These are phyloP conservation scores for Portunus trituberculatus DNA, from an alignment of 1,140 invertebrate genomes.

Conservation along the genomic window DNA sequence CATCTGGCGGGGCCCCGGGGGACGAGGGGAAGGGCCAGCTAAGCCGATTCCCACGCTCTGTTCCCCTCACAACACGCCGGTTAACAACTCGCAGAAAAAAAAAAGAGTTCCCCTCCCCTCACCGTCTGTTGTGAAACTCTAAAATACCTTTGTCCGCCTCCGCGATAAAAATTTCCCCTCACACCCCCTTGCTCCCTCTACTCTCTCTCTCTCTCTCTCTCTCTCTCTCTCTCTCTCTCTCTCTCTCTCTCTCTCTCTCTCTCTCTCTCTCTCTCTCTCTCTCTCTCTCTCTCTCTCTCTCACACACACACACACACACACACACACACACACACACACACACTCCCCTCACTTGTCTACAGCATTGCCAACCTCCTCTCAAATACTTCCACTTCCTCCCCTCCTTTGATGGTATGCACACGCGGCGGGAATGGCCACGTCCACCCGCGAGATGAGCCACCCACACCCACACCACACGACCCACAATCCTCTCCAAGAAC, in stretches of 20 bases:
- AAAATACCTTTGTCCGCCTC: slow-evolving; percentile 61
- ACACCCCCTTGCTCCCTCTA: background rate
- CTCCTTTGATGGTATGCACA: slow-evolving; percentile 62
- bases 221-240: slow-evolving; percentile 40
- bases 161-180: slow-evolving; percentile 51
- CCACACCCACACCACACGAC: background rate
- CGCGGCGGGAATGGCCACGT: background rate
- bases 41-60: slow-evolving; percentile 67
- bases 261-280: slow-evolving; percentile 26
- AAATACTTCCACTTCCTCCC: slow-evolving; percentile 67
- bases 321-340: slow-evolving; percentile 51
- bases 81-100: slow-evolving; percentile 53
- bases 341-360: slow-evolving; percentile 36
- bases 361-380: slow-evolving; percentile 4
- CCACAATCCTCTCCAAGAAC: background rate
- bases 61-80: slow-evolving; percentile 55
- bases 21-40: slow-evolving; percentile 65
- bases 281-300: slow-evolving; percentile 5
- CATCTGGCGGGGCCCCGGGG: slow-evolving; percentile 60
- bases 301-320: slow-evolving; percentile 27
- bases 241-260: slow-evolving; percentile 25
- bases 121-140: slow-evolving; percentile 56
- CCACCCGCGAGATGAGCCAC: background rate
- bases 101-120: slow-evolving; percentile 44
- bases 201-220: slow-evolving; percentile 36